Conservation (phyloP, 2,888 invertebrate species). For the Parnassius orleans region DNA sequence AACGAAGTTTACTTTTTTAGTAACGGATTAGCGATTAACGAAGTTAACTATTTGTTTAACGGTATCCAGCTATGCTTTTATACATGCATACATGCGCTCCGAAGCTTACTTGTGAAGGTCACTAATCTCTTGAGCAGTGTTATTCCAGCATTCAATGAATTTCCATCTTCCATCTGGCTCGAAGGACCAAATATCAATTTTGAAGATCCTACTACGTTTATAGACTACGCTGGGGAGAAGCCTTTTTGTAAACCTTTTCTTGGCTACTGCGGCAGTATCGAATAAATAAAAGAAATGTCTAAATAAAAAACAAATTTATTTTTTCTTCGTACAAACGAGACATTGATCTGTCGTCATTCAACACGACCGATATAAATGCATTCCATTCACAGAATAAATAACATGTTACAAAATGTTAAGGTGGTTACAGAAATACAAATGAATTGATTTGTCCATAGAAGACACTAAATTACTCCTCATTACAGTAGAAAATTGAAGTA, state of each 20-base stretch:
- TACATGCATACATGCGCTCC: too few species aligned
- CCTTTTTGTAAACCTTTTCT: too few species aligned
- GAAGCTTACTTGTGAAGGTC: too few species aligned
- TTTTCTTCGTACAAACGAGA: constrained; percentile 24
- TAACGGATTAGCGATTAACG: too few species aligned
- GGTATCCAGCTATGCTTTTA: too few species aligned
- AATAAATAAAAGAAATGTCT: constrained; percentile 1
- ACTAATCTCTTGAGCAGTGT: too few species aligned
- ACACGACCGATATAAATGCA: constrained; percentile 17
- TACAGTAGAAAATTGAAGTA: not conserved
- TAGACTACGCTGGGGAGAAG: too few species aligned
- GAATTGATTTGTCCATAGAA: not conserved
- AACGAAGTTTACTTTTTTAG: too few species aligned
- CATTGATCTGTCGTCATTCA: constrained; percentile 5
- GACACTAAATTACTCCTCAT: constrained; percentile 1
- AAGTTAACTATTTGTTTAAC: too few species aligned
- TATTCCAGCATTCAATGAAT: not conserved
- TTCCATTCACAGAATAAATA: constrained; percentile 18
- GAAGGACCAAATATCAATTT: too few species aligned
- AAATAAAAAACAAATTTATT: constrained; percentile 24
- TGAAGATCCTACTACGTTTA: too few species aligned
- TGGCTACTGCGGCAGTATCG: not conserved
- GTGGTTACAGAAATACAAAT: not conserved
- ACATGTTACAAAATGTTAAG: constrained; percentile 5
- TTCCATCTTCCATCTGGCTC: too few species aligned